Percentiles rank a stretch among this genome's conserved stretches.
Conservation (phyloP, 2,113 vertebrate species). For the Falcunculus frontatus region DNA sequence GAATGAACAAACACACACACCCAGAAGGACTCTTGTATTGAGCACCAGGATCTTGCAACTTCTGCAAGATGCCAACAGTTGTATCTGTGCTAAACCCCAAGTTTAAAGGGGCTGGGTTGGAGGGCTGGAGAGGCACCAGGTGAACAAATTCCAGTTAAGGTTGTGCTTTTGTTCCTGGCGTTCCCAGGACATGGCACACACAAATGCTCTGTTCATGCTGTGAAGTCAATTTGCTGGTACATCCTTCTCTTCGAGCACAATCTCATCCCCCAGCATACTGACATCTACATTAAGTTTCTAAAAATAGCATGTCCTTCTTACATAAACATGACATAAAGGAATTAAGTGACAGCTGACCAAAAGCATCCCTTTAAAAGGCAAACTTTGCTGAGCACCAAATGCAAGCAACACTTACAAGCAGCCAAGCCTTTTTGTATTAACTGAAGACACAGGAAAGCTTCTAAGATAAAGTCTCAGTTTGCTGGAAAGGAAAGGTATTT, state of each 20-base stretch:
- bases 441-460: neutral
- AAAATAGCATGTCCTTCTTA: neutral
- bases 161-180: neutral
- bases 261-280: neutral
- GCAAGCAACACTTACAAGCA: neutral
- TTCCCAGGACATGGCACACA: neutral
- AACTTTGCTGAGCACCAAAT: neutral
- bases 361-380: slow-evolving; percentile 14
- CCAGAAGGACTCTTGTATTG: neutral
- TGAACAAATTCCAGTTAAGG: neutral
- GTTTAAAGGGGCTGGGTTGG: neutral
- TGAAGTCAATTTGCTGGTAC: neutral
- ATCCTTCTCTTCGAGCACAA: neutral
- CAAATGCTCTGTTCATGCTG: neutral
- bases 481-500: slow-evolving; percentile 11
- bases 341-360: slow-evolving; percentile 29
- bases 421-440: neutral
- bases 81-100: fast-evolving
- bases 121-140: neutral
- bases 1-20: neutral
- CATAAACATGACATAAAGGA: slow-evolving; percentile 21
- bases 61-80: neutral
- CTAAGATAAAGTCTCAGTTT: neutral
- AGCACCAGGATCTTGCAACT: neutral
- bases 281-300: neutral